Evolutionary conservation across 2,113 vertebrate genomes (phyloP).

Genomic region (Grus americana): DNA sequence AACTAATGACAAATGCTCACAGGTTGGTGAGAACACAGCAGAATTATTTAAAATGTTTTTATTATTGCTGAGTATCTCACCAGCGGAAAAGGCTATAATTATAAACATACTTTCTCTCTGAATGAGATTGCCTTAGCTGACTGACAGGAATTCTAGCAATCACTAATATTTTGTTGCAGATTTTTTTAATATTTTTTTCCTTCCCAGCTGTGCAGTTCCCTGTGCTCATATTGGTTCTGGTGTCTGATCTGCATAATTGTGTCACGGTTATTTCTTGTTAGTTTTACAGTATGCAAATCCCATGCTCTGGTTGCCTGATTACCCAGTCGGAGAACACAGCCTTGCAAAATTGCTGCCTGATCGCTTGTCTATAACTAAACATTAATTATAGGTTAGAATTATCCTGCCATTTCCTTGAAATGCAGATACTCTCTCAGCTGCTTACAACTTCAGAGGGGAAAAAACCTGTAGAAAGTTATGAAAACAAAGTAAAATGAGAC

Average conservation of each 20-base stretch:
- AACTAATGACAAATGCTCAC: neutral
- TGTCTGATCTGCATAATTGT: constrained; percentile 36
- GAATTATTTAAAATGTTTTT: neutral
- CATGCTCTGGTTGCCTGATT: constrained; percentile 23
- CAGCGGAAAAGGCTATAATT: neutral
- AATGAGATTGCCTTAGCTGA: neutral
- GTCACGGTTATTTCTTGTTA: neutral
- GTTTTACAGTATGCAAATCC: constrained; percentile 34
- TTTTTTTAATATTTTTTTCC: neutral
- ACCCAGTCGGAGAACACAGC: neutral
- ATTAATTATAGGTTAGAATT: constrained; percentile 12
- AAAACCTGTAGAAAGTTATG: neutral
- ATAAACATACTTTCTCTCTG: neutral
- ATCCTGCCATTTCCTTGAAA: neutral
- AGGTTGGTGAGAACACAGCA: neutral
- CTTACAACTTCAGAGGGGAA: neutral
- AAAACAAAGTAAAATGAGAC: neutral
- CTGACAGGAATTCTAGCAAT: constrained; percentile 21
- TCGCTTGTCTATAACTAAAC: neutral
- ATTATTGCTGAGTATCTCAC: neutral
- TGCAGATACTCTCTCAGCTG: neutral
- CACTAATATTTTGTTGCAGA: neutral
- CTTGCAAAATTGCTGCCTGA: constrained; percentile 11
- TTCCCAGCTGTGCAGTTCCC: neutral
- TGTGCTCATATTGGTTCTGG: neutral